phyloP scores from a whole-genome alignment of 2,113 vertebrate species.

The Neopipo cinnamomea region DNA sequence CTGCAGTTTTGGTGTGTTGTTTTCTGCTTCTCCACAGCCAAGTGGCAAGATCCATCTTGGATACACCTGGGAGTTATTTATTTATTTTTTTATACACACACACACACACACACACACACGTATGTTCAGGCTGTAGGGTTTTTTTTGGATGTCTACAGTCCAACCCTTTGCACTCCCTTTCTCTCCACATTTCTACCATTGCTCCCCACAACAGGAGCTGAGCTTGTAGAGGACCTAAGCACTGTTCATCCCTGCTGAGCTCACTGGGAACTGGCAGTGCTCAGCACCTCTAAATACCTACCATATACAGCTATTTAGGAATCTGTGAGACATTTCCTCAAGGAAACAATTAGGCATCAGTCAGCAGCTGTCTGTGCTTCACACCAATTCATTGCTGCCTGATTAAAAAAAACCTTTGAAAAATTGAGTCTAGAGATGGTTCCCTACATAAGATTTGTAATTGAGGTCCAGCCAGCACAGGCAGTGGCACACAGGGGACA shows the following conservation, averaged over 20 bases:
- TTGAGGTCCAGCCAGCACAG: background rate
- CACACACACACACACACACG: background rate
- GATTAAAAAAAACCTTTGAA: background rate
- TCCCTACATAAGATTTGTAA: background rate
- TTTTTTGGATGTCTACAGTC: background rate
- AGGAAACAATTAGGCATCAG: background rate
- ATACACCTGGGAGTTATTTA: background rate
- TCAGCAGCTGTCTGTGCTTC: background rate
- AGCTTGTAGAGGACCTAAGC: background rate
- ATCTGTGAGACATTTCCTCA: background rate
- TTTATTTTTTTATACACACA: background rate
- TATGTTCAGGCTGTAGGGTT: background rate
- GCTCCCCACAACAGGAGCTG: background rate
- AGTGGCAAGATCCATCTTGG: background rate
- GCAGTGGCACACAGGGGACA: background rate
- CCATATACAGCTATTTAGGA: background rate
- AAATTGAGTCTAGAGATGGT: background rate
- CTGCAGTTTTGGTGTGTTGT: conserved; percentile 23
- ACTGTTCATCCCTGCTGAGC: background rate
- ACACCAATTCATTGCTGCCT: background rate
- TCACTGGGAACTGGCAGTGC: background rate
- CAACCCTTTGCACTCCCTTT: background rate
- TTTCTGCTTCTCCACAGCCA: conserved; percentile 52
- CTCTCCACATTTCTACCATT: background rate
- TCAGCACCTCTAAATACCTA: background rate